Percentiles rank a stretch among this genome's conserved stretches.
phyloP scores from a whole-genome alignment of 2,888 invertebrate genomes.

The Euzophera pinguis region DNA sequence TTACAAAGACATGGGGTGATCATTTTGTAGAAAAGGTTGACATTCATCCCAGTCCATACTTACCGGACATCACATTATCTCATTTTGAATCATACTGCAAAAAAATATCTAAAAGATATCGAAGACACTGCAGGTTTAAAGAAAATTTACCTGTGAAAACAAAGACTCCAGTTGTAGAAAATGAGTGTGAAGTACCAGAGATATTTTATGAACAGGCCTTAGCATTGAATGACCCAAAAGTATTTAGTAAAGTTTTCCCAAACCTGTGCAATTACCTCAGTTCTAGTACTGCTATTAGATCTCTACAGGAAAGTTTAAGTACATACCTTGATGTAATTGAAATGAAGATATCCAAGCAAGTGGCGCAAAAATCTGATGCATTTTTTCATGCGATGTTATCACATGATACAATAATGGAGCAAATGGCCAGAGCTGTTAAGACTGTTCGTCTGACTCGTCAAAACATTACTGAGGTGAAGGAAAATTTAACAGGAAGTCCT shows the following conservation, averaged over 20 bases:
- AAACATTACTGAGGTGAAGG: slow-evolving; percentile 88
- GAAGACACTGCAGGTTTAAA: slow-evolving; percentile 81
- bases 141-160: slow-evolving; percentile 60
- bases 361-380: slow-evolving; percentile 96
- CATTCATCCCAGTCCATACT: slow-evolving; percentile 87
- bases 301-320: slow-evolving; percentile 93
- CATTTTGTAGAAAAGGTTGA: slow-evolving; percentile 91
- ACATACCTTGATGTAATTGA: slow-evolving; percentile 97
- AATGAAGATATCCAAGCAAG: slow-evolving; percentile 94
- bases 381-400: slow-evolving; percentile 99
- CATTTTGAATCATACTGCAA: slow-evolving; percentile 94
- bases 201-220: slow-evolving; percentile 91
- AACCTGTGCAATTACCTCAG: slow-evolving; percentile 78
- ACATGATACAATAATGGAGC: slow-evolving; percentile 97
- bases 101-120: slow-evolving; percentile 84
- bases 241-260: slow-evolving; percentile 92
- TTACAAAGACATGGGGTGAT: slow-evolving; percentile 99
- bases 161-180: slow-evolving; percentile 67
- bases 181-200: slow-evolving; percentile 86
- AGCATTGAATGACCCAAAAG: slow-evolving; percentile 87
- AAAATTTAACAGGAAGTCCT: slow-evolving; percentile 88
- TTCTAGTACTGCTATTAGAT: slow-evolving; percentile 82
- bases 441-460: slow-evolving; percentile 87
- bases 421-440: slow-evolving; percentile 90
- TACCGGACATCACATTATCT: slow-evolving; percentile 89